These are phyloP conservation scores for Charina bottae DNA, from an alignment of 2,113 vertebrate species.

Conservation along the genomic window DNA sequence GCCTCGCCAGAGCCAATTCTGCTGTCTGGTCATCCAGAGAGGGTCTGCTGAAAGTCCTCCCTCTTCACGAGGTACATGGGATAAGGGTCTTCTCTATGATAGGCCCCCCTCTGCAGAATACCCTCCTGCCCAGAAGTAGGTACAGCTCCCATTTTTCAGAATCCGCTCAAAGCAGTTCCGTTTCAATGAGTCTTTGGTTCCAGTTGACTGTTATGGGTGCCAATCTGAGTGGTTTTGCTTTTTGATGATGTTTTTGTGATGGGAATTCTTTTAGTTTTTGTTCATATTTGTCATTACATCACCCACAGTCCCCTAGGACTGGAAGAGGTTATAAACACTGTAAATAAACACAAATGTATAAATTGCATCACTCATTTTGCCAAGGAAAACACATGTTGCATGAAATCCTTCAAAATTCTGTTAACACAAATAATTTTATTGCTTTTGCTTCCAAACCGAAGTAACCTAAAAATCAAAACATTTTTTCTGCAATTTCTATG, in stretches of 20 bases:
- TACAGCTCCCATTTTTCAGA: neutral
- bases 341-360: neutral
- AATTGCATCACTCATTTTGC: neutral
- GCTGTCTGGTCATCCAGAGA: neutral
- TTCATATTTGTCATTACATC: neutral
- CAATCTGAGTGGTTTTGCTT: neutral
- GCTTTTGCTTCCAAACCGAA: slow-evolving; percentile 15
- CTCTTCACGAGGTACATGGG: neutral
- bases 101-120: neutral
- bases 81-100: neutral
- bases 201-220: neutral
- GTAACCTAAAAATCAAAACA: neutral
- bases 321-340: neutral
- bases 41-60: neutral
- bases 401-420: neutral
- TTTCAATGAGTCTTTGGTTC: neutral
- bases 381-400: neutral
- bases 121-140: neutral
- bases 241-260: neutral
- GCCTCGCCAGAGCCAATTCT: neutral
- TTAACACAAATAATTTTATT: slow-evolving; percentile 60
- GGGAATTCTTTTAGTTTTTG: neutral
- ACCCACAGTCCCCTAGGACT: neutral
- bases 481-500: neutral
- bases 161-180: neutral